phyloP scores from a whole-genome alignment of 1,140 invertebrate genomes.

The Amyelois transitella region DNA sequence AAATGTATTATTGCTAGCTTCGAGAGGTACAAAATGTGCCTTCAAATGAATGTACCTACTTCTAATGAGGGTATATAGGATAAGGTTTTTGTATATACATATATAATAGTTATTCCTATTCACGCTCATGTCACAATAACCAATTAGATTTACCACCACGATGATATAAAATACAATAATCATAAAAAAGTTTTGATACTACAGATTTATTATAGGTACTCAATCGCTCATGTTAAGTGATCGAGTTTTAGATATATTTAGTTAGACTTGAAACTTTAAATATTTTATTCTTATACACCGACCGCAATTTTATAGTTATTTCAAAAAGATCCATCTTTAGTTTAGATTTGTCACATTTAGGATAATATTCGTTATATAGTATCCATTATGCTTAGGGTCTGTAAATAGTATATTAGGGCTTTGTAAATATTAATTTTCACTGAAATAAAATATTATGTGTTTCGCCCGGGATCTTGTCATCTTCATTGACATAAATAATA shows the following conservation, averaged over 20 bases:
- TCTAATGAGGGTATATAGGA: conserved; percentile 48
- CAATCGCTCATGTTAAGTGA: too few species aligned
- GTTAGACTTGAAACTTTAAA: too few species aligned
- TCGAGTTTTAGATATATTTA: too few species aligned
- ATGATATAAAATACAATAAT: too few species aligned
- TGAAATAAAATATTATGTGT: conserved; percentile 8
- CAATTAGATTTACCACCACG: neutral
- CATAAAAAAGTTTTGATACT: too few species aligned
- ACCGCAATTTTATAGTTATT: too few species aligned
- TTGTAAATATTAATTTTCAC: conserved; percentile 29
- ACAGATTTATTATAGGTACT: too few species aligned
- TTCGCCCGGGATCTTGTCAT: neutral
- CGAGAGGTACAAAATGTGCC: conserved; percentile 60
- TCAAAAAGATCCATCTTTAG: too few species aligned
- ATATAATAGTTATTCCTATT: neutral
- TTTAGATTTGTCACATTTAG: too few species aligned
- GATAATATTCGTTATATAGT: neutral
- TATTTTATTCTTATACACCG: too few species aligned
- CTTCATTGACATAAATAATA: too few species aligned
- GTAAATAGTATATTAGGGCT: conserved; percentile 29
- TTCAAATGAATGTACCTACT: conserved; percentile 42
- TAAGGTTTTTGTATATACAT: conserved; percentile 44
- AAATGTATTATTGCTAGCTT: conserved; percentile 17
- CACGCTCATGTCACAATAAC: conserved; percentile 11
- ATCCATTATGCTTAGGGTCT: conserved; percentile 9